phyloP scores from a whole-genome alignment of 2,797 vertebrate genomes.

The Hyperoplus immaculatus region DNA sequence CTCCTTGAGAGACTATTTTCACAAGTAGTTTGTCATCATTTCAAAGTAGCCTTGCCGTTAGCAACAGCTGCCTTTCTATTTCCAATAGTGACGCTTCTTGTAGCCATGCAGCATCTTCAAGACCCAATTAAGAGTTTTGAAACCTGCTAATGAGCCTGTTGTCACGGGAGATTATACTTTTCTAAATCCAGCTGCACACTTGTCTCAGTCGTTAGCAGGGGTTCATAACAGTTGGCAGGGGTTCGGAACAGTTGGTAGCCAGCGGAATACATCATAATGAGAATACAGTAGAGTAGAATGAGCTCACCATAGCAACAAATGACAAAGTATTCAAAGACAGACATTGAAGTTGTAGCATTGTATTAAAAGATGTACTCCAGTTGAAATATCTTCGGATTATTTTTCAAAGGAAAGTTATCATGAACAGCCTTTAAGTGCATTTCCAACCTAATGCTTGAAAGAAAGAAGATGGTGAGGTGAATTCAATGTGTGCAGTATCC shows the following conservation, averaged over 20 bases:
- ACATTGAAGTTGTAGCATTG: not conserved
- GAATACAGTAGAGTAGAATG: constrained; percentile 1
- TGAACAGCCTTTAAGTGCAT: constrained; percentile 26
- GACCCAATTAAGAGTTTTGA: constrained; percentile 62
- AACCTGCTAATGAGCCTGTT: constrained; percentile 55
- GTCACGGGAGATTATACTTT: constrained; percentile 49
- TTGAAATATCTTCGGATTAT: constrained; percentile 1
- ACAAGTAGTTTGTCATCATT: constrained; percentile 71
- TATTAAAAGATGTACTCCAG: constrained; percentile 19
- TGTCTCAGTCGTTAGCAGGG: constrained; percentile 25
- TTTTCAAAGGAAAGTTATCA: constrained; percentile 6
- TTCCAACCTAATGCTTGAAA: constrained; percentile 32
- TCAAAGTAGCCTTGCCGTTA: constrained; percentile 61
- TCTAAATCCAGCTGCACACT: constrained; percentile 43
- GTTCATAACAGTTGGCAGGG: constrained; percentile 30
- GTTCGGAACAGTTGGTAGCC: constrained; percentile 16
- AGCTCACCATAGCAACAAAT: constrained; percentile 1
- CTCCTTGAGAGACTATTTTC: constrained; percentile 75
- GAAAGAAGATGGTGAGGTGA: constrained; percentile 37
- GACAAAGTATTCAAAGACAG: constrained; percentile 16
- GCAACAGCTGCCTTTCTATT: constrained; percentile 76
- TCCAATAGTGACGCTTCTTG: constrained; percentile 55
- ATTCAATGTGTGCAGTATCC: constrained; percentile 1
- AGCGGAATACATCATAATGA: constrained; percentile 42
- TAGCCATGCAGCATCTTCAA: constrained; percentile 66